Conservation (phyloP, 2,888 invertebrate species). For the Diaprepes abbreviatus region DNA sequence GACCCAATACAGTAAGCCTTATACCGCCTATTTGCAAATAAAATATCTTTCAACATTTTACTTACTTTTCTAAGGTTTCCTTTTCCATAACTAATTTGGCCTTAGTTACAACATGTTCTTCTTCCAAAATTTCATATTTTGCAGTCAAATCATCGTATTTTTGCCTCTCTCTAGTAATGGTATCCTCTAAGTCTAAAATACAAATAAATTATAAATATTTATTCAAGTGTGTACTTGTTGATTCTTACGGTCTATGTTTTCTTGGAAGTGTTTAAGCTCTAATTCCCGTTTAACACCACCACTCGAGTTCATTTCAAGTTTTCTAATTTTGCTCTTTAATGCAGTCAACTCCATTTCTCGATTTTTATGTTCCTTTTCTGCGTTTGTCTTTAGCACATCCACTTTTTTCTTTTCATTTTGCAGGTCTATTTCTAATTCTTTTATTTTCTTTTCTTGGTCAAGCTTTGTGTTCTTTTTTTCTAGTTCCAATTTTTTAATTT, state of each 20-base stretch:
- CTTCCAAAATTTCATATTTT: slow-evolving; percentile 87
- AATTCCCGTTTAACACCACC: slow-evolving; percentile 75
- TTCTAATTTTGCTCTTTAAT: slow-evolving; percentile 80
- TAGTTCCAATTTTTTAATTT: slow-evolving; percentile 75
- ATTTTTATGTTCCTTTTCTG: slow-evolving; percentile 82
- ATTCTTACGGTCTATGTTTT: slow-evolving; percentile 75
- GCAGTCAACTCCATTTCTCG: slow-evolving; percentile 84
- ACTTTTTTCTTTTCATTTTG: slow-evolving; percentile 77
- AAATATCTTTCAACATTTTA: background rate
- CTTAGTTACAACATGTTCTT: slow-evolving; percentile 87
- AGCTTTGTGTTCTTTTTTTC: slow-evolving; percentile 74
- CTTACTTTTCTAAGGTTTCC: slow-evolving; percentile 80
- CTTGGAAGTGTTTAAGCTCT: slow-evolving; percentile 78
- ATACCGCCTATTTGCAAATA: too few relatives aligned
- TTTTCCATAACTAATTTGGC: slow-evolving; percentile 86
- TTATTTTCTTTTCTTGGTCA: slow-evolving; percentile 74
- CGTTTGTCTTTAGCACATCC: slow-evolving; percentile 76
- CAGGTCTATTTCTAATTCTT: slow-evolving; percentile 63
- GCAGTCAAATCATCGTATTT: slow-evolving; percentile 85
- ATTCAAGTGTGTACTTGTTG: background rate
- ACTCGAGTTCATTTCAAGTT: slow-evolving; percentile 74
- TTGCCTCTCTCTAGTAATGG: slow-evolving; percentile 77
- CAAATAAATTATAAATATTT: slow-evolving; percentile 12
- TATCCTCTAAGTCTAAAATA: slow-evolving; percentile 76
- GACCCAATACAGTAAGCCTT: too few relatives aligned